Conservation (phyloP, 92 coral and sea anemone species). For the Heteractis magnifica region DNA sequence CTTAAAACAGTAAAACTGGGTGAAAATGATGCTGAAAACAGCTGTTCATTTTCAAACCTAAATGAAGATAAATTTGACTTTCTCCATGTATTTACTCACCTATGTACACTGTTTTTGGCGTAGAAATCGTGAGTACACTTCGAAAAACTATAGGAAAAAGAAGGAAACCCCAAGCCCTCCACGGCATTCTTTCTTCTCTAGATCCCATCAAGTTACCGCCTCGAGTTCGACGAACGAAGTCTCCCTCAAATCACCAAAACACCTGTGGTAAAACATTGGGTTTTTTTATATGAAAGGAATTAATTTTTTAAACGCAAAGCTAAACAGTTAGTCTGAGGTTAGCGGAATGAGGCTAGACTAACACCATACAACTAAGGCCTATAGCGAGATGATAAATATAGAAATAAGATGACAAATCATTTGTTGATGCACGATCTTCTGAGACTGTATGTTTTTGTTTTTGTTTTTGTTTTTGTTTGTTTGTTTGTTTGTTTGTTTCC, state of each 20-base stretch:
- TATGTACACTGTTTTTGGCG: neutral
- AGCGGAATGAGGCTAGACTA: neutral
- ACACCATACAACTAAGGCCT: neutral
- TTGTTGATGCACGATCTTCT: neutral
- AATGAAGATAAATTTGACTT: neutral
- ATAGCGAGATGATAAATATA: neutral
- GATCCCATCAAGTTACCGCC: neutral
- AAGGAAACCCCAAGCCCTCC: neutral
- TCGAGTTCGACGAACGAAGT: neutral
- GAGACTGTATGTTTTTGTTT: neutral
- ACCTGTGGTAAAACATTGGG: neutral
- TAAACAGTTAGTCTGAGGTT: neutral
- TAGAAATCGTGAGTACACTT: neutral
- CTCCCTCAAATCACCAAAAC: neutral
- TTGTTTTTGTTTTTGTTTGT: no score
- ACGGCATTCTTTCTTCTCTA: neutral
- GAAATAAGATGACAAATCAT: neutral
- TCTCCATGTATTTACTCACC: neutral
- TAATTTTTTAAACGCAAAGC: neutral
- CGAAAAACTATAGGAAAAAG: neutral
- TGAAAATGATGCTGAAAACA: no score
- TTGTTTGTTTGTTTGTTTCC: no score
- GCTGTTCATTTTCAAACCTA: no score
- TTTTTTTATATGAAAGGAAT: neutral
- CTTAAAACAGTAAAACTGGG: no score